Percentiles rank a stretch among this genome's conserved stretches.
Conservation (phyloP, 1,140 invertebrate species). For the Cheumatopsyche charites region DNA sequence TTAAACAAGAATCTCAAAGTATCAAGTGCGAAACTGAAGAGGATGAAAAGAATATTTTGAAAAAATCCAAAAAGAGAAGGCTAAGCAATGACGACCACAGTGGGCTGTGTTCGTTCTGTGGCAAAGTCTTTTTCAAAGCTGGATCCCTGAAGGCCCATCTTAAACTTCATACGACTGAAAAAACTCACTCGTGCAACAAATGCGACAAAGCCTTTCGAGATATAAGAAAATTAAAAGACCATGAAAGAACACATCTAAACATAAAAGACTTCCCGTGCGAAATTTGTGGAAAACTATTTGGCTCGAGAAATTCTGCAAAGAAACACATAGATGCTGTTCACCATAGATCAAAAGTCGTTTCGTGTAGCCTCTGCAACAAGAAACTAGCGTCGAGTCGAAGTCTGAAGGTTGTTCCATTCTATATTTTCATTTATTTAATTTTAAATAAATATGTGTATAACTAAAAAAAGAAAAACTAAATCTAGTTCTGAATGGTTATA, state of each 20-base stretch:
- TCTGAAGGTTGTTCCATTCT: conserved; percentile 39
- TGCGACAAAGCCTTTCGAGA: conserved; percentile 43
- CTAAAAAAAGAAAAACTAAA: too few species aligned
- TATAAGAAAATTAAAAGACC: conserved; percentile 38
- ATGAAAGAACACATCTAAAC: conserved; percentile 45
- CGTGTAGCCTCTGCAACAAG: conserved; percentile 45
- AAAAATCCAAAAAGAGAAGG: conserved; percentile 16
- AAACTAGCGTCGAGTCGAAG: conserved; percentile 40
- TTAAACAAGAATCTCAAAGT: neutral
- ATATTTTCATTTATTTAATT: conserved; percentile 15
- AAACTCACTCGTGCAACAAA: conserved; percentile 33
- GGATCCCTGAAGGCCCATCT: conserved; percentile 40
- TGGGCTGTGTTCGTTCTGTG: conserved; percentile 44
- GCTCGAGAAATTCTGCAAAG: conserved; percentile 40
- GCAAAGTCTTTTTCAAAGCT: conserved; percentile 42
- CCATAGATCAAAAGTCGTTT: conserved; percentile 35
- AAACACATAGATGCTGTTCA: conserved; percentile 45
- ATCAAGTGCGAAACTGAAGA: conserved; percentile 6
- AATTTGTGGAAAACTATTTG: conserved; percentile 44
- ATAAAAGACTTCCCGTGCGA: conserved; percentile 46
- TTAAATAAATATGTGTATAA: too few species aligned
- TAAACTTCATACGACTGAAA: conserved; percentile 37
- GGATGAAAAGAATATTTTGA: conserved; percentile 23
- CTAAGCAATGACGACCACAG: conserved; percentile 6
- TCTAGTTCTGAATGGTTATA: too few species aligned